Conservation (phyloP, 2,888 invertebrate species). For the Mayetiola destructor region DNA sequence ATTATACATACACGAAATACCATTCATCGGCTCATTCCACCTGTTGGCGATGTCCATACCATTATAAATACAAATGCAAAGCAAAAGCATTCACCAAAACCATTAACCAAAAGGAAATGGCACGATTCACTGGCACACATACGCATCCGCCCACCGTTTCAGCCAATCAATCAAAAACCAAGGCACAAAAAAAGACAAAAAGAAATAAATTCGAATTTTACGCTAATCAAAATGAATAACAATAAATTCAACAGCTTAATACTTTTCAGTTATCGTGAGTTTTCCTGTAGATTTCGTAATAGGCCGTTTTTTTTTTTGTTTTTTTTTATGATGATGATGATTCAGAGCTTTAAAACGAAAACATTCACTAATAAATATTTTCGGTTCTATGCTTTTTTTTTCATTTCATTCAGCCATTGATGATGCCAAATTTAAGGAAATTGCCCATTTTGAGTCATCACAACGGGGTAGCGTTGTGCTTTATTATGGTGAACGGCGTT, state of each 20-base stretch:
- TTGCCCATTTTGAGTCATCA: slow-evolving; percentile 15
- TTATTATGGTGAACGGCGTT: slow-evolving; percentile 18
- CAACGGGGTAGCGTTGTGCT: slow-evolving; percentile 15
- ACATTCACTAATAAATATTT: not conserved
- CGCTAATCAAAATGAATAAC: too few relatives aligned
- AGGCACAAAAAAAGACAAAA: too few relatives aligned
- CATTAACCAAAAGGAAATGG: not conserved
- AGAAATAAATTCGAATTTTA: too few relatives aligned
- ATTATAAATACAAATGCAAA: not conserved
- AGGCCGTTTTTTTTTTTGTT: too few relatives aligned
- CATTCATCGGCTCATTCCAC: too few relatives aligned
- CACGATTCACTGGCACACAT: not conserved
- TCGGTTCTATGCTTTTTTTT: not conserved
- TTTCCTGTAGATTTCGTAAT: not conserved
- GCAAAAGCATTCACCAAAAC: not conserved
- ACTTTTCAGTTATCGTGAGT: not conserved
- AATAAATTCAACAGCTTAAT: too few relatives aligned
- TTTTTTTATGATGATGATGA: too few relatives aligned
- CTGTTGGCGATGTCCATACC: slow-evolving; percentile 6
- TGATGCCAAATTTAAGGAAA: not conserved
- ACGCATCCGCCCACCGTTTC: not conserved
- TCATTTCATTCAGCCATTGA: slow-evolving; percentile 6
- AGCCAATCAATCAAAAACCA: too few relatives aligned
- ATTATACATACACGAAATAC: not conserved
- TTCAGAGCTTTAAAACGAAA: not conserved